Evolutionary conservation across 2,797 vertebrate genomes (phyloP).

Genomic region (Hoplostethus mediterraneus): DNA sequence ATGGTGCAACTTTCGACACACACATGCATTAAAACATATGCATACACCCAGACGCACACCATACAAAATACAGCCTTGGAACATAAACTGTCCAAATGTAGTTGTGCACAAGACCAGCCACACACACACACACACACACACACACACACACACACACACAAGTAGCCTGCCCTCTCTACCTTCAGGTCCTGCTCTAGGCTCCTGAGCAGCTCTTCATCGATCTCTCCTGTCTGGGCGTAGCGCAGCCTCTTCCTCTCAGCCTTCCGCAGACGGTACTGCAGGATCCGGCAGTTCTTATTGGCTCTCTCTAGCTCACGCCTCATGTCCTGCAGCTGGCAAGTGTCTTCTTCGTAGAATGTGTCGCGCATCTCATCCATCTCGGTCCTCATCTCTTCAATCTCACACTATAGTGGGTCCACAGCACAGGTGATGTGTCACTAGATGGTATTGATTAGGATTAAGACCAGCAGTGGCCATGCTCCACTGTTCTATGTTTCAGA

Average conservation of each 20-base stretch:
- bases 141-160: background rate
- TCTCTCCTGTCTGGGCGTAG: constrained; percentile 93
- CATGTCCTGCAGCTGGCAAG: constrained; percentile 97
- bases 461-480: too few species aligned
- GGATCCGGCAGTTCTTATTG: constrained; percentile 99
- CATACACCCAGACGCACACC: too few species aligned
- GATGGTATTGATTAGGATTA: background rate
- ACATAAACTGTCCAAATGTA: background rate
- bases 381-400: constrained; percentile 96
- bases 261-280: constrained; percentile 97
- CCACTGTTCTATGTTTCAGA: background rate
- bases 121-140: background rate
- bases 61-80: background rate
- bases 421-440: constrained; percentile 14
- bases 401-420: constrained; percentile 81
- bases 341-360: constrained; percentile 98
- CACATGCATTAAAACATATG: too few species aligned
- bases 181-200: constrained; percentile 98
- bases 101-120: background rate
- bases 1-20: background rate
- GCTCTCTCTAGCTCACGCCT: constrained; percentile 96
- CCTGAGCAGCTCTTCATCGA: constrained; percentile 94
- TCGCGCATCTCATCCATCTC: constrained; percentile 99
- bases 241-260: constrained; percentile 95
- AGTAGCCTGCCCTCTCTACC: constrained; percentile 69